These are phyloP conservation scores for Manis crassicaudata DNA, from an alignment of 2,797 vertebrate genomes.

Conservation along the genomic window DNA sequence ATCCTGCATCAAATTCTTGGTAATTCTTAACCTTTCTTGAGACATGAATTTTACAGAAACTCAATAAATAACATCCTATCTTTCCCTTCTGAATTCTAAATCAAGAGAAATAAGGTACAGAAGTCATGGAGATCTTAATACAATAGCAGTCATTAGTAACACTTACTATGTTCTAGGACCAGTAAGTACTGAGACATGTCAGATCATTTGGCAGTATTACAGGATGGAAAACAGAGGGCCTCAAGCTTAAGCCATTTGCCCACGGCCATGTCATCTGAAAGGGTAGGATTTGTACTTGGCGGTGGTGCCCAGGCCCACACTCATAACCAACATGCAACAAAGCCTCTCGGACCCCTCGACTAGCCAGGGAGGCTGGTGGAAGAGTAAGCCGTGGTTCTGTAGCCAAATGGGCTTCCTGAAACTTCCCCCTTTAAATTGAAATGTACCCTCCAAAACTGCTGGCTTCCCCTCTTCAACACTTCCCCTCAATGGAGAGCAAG, in stretches of 20 bases:
- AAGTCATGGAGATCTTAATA: not conserved
- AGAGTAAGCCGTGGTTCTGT: not conserved
- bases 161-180: not conserved
- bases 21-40: not conserved
- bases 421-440: not conserved
- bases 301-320: not conserved
- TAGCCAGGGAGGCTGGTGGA: not conserved
- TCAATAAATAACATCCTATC: not conserved
- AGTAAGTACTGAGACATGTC: not conserved
- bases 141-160: not conserved
- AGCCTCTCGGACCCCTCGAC: not conserved
- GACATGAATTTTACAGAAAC: not conserved
- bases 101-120: not conserved
- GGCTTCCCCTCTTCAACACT: not conserved
- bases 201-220: not conserved
- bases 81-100: slow-evolving; percentile 12
- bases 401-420: not conserved
- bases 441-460: not conserved
- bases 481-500: not conserved
- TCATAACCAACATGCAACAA: not conserved
- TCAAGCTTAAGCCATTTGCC: not conserved
- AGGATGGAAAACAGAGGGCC: not conserved
- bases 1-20: not conserved
- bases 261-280: too few relatives aligned
- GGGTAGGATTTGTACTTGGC: not conserved